These are phyloP conservation scores for Bombus superbus DNA, from an alignment of 1,140 invertebrate species.

Conservation along the genomic window DNA sequence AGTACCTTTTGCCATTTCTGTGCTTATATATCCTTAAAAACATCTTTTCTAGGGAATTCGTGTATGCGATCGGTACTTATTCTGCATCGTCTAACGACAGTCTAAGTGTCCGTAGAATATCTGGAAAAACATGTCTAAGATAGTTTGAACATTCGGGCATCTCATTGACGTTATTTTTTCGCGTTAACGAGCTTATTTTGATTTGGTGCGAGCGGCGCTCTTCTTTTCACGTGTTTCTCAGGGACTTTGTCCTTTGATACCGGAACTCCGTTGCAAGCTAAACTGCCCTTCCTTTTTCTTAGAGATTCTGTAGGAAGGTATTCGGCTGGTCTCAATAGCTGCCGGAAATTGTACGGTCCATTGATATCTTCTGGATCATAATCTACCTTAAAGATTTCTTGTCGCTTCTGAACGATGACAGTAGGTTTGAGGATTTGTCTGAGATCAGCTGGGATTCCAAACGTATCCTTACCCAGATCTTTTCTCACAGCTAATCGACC, in stretches of 20 bases:
- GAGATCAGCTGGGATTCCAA: slow-evolving; percentile 80
- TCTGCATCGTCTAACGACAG: background rate
- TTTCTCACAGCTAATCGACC: background rate
- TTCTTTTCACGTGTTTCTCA: slow-evolving; percentile 77
- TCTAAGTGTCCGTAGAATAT: background rate
- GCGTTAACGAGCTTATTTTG: slow-evolving; percentile 59
- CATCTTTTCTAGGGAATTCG: background rate
- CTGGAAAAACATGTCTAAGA: background rate
- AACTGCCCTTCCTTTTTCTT: slow-evolving; percentile 85
- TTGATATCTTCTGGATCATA: slow-evolving; percentile 84
- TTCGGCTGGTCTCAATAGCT: slow-evolving; percentile 86
- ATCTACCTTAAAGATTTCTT: slow-evolving; percentile 65
- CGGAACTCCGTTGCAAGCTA: slow-evolving; percentile 59
- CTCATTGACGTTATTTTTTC: slow-evolving; percentile 50
- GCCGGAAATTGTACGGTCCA: slow-evolving; percentile 88
- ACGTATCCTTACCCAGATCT: slow-evolving; percentile 53
- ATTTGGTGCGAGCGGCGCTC: slow-evolving; percentile 74
- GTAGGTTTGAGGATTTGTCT: slow-evolving; percentile 82
- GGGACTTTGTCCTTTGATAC: slow-evolving; percentile 65
- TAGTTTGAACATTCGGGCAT: slow-evolving; percentile 8
- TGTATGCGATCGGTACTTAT: background rate
- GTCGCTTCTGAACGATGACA: slow-evolving; percentile 79
- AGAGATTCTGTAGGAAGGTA: slow-evolving; percentile 88
- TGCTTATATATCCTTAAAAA: background rate
- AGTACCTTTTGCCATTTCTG: background rate